phyloP scores from a whole-genome alignment of 2,113 vertebrate species.

The Channa argus region DNA sequence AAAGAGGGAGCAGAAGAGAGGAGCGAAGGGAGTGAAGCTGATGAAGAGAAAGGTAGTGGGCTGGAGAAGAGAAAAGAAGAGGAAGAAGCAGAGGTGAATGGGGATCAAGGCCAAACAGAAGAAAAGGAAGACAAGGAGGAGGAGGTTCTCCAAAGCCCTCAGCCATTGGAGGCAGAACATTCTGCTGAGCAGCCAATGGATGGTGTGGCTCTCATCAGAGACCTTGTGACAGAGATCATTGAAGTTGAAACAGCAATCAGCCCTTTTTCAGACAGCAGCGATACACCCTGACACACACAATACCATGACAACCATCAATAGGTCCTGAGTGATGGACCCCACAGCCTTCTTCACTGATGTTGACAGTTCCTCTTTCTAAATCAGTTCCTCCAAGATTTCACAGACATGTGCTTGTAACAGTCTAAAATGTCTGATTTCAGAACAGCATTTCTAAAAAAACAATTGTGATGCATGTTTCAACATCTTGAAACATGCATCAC shows the following conservation, averaged over 20 bases:
- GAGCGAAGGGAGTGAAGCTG: background rate
- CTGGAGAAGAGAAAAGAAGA: background rate
- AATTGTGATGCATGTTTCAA: no score
- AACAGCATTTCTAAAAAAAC: no score
- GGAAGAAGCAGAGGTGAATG: background rate
- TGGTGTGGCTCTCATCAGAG: conserved; percentile 69
- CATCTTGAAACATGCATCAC: no score
- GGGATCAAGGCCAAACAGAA: conserved; percentile 2
- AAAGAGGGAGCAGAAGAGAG: conserved; percentile 11
- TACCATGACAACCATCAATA: background rate
- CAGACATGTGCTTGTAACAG: no score
- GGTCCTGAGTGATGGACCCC: background rate
- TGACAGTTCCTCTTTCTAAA: no score
- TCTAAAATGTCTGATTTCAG: no score
- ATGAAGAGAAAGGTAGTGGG: background rate
- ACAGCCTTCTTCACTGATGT: background rate
- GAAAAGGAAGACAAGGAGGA: background rate
- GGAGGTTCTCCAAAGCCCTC: conserved; percentile 4
- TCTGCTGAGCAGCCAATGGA: conserved; percentile 33
- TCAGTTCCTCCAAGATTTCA: no score
- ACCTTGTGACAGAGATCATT: conserved; percentile 72
- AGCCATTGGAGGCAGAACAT: conserved; percentile 12
- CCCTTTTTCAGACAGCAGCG: conserved; percentile 41
- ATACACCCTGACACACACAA: conserved; percentile 7
- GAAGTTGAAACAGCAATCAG: conserved; percentile 64